Conservation (phyloP, 2,888 invertebrate species). For the Ferdinandea cuprea region DNA sequence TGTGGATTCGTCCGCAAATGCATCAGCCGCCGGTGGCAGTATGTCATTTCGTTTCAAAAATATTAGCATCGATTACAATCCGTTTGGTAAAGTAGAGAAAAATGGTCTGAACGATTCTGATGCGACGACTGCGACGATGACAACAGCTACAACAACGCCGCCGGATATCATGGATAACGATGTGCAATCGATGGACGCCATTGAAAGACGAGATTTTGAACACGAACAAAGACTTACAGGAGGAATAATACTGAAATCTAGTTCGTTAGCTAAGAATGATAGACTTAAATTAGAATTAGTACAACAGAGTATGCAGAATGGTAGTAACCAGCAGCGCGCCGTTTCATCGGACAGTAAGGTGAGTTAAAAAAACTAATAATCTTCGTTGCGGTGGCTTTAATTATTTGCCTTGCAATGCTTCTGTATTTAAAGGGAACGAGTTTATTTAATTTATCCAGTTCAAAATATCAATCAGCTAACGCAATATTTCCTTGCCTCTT, state of each 20-base stretch:
- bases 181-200: slow-evolving; percentile 82
- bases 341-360: slow-evolving; percentile 82
- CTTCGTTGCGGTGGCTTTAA: no score
- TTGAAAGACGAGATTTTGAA: slow-evolving; percentile 82
- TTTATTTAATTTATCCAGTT: no score
- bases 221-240: slow-evolving; percentile 82
- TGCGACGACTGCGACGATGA: slow-evolving; percentile 1
- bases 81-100: slow-evolving; percentile 28
- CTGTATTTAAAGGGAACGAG: no score
- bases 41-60: slow-evolving; percentile 81
- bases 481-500: background rate
- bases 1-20: slow-evolving; percentile 4
- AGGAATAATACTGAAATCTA: slow-evolving; percentile 80
- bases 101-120: slow-evolving; percentile 29
- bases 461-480: no score
- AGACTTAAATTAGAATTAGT: slow-evolving; percentile 82
- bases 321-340: slow-evolving; percentile 77
- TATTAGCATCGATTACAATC: slow-evolving; percentile 78
- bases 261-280: slow-evolving; percentile 80
- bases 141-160: background rate
- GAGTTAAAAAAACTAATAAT: no score
- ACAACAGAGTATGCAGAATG: slow-evolving; percentile 72
- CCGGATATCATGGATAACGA: slow-evolving; percentile 77
- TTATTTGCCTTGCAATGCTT: no score
- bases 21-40: slow-evolving; percentile 73